Evolutionary conservation across 1,140 invertebrate species (phyloP).

Genomic region (Lethocerus indicus): DNA sequence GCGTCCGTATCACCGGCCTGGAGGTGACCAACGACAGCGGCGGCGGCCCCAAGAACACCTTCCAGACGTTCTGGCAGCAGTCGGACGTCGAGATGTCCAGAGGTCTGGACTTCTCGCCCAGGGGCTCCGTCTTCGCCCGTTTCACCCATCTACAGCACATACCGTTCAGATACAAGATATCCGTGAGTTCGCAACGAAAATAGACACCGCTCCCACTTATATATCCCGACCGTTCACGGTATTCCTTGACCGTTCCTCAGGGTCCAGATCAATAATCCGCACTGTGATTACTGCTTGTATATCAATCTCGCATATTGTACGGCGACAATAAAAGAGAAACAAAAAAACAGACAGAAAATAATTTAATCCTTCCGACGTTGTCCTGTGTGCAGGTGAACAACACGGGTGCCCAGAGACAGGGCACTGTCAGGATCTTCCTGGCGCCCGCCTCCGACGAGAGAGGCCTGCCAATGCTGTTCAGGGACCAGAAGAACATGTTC

Average conservation of each 20-base stretch:
- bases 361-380: too few relatives aligned
- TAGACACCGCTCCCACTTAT: too few relatives aligned
- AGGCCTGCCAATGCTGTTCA: conserved; percentile 26
- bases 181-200: conserved; percentile 9
- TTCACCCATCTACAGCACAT: conserved; percentile 31
- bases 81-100: conserved; percentile 29
- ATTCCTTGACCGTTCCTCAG: too few relatives aligned
- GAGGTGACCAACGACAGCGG: too few relatives aligned
- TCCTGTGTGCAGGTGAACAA: conserved; percentile 14
- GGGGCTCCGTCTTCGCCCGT: conserved; percentile 27
- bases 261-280: too few relatives aligned
- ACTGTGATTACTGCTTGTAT: too few relatives aligned
- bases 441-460: conserved; percentile 35
- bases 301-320: too few relatives aligned
- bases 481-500: conserved; percentile 31
- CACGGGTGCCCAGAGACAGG: conserved; percentile 16
- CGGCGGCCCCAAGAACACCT: conserved; percentile 19
- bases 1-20: conserved; percentile 32
- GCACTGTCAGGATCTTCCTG: conserved; percentile 39
- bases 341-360: too few relatives aligned
- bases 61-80: conserved; percentile 31
- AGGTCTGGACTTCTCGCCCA: conserved; percentile 29
- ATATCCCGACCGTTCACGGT: too few relatives aligned
- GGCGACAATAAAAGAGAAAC: too few relatives aligned
- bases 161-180: conserved; percentile 24